Percentiles rank a stretch among this genome's conserved stretches.
phyloP scores from a whole-genome alignment of 2,797 vertebrate species.

The Darevskia nairensis region DNA sequence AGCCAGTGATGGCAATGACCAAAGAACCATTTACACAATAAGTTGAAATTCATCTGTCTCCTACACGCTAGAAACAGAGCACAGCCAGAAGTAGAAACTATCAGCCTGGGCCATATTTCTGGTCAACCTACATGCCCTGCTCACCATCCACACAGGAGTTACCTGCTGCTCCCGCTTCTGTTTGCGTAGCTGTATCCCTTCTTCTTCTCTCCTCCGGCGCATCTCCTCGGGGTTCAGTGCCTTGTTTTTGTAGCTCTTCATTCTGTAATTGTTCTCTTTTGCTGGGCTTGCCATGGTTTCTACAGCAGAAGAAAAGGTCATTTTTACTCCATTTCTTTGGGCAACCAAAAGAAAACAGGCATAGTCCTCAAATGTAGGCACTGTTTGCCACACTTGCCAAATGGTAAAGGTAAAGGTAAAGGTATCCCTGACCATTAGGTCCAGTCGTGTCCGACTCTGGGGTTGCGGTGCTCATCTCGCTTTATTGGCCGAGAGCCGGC shows the following conservation, averaged over 20 bases:
- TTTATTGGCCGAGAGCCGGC: too few species aligned
- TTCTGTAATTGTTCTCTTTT: constrained; percentile 97
- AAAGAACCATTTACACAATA: neutral
- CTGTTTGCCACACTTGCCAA: neutral
- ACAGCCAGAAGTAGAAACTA: neutral
- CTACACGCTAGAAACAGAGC: neutral
- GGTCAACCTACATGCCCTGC: neutral
- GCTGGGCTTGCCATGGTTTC: constrained; percentile 95
- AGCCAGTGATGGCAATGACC: too few species aligned
- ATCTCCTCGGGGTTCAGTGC: constrained; percentile 97
- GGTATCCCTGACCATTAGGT: too few species aligned
- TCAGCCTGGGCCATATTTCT: neutral
- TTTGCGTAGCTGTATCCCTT: constrained; percentile 97
- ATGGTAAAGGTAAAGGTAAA: neutral
- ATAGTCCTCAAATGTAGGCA: neutral
- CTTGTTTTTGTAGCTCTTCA: constrained; percentile 99
- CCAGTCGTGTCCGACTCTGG: too few species aligned
- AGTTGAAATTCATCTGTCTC: neutral
- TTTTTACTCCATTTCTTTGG: neutral
- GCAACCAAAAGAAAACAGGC: rapidly evolving
- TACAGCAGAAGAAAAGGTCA: constrained; percentile 56
- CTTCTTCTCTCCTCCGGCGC: constrained; percentile 95
- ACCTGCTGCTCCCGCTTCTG: constrained; percentile 99
- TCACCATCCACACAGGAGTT: constrained; percentile 3
- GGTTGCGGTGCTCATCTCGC: too few species aligned